Base-by-base conservation (phyloP, 1,140 invertebrate species). In the Gonatopus flavifemur region DNA sequence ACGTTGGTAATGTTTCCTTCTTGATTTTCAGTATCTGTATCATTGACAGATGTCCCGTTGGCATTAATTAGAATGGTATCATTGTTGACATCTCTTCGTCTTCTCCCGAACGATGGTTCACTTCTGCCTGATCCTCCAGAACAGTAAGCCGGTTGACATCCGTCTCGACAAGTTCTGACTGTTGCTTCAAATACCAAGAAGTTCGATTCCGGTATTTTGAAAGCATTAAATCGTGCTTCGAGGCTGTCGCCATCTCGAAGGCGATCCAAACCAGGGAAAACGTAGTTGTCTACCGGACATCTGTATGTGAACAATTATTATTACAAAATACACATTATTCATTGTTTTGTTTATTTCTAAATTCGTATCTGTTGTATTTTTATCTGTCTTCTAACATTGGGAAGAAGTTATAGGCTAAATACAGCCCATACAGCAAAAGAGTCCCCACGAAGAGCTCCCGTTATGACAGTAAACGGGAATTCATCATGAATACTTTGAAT, bases 191-290 rank as follows among this genome's bases (percentile, higher is more conserved):
- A 96, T 1, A 96, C 91, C 37, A 96, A 70, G 78, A 94, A 94
- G 70, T 95, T 95, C 0, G 93, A 94, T 80, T 95, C 92, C 0
- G 93, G 93, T 61, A 96, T 94, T 77, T 96, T 96, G 62, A 95
- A 96, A 2, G 93, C 93, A 76, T 94, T 94, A 67, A 96, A 96
- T 57, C 91, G 82, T 0, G 92, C 91, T 78, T 94, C 92, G 6
- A 95, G 76, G 8, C 90, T 93, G 62, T 94, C 91, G 0, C 90
- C 89, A 62, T 86, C 90, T 18, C 92, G 81, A 1, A 91, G 83
- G 66, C 89, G 87, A 65, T 94, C 92, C 53, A 96, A 69, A 66
- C 93, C 90, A 0, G 93, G 93, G 77, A 96, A 96, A 0, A 96
- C 91, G 67, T 90, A 93, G 30, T 90, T 88, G 76, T 96, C 92